Percentiles rank a stretch among this genome's conserved stretches.
Evolutionary conservation across 2,797 vertebrate genomes (phyloP).

Genomic region (Enteromius treurensis): DNA sequence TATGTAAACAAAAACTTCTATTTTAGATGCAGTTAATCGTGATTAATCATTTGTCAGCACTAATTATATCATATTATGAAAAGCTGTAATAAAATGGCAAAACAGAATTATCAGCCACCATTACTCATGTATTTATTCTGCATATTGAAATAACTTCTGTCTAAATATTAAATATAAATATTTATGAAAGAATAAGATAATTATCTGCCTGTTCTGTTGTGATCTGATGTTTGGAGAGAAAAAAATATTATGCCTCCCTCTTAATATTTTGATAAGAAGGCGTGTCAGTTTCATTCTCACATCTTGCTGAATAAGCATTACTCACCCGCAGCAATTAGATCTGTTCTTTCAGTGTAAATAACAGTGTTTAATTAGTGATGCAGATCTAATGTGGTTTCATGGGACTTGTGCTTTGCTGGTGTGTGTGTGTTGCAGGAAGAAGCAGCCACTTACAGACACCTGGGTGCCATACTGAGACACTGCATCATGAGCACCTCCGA

Average conservation of each 20-base stretch:
- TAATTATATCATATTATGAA: no score
- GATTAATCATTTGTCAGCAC: no score
- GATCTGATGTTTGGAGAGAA: background rate
- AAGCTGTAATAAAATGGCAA: no score
- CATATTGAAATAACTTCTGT: no score
- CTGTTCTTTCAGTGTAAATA: background rate
- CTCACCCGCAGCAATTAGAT: background rate
- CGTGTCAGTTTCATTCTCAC: background rate
- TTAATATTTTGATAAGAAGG: background rate
- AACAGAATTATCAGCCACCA: no score
- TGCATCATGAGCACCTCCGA: conserved; percentile 86
- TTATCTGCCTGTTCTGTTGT: background rate
- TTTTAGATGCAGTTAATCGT: no score
- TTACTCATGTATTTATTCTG: no score
- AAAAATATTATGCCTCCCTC: background rate
- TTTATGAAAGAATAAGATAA: no score
- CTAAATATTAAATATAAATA: no score
- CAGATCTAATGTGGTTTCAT: conserved; percentile 22
- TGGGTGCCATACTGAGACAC: conserved; percentile 88
- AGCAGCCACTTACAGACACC: conserved; percentile 82
- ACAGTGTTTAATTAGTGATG: conserved; percentile 22
- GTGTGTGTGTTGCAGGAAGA: conserved; percentile 80
- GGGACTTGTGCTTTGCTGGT: background rate
- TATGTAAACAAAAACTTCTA: no score
- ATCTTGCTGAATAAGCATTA: conserved; percentile 18